Evolutionary conservation across 2,797 vertebrate species (phyloP).

Genomic region (Channallabes apus): DNA sequence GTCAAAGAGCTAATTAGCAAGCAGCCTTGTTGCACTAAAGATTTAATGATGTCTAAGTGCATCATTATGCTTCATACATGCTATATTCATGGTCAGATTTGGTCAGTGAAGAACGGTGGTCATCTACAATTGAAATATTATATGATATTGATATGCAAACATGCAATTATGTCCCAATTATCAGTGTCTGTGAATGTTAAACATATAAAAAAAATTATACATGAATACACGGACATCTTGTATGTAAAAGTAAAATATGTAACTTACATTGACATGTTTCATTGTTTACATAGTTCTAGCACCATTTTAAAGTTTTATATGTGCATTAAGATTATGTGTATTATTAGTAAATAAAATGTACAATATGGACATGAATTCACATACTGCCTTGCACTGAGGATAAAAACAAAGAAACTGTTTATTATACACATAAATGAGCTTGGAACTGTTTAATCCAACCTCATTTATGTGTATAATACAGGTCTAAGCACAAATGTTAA

Average conservation of each 20-base stretch:
- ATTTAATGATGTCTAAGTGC: neutral
- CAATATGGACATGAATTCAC: neutral
- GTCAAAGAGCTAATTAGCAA: conserved; percentile 43
- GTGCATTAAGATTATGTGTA: neutral
- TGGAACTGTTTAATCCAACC: neutral
- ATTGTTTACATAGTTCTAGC: neutral
- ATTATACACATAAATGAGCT: too few species aligned
- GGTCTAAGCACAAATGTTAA: neutral
- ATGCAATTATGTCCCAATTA: neutral
- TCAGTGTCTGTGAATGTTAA: neutral
- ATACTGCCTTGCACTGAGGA: neutral
- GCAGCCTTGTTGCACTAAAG: neutral
- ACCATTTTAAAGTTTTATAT: neutral
- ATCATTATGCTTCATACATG: neutral
- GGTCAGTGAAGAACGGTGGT: neutral
- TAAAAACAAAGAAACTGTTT: neutral
- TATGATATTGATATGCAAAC: neutral
- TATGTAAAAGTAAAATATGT: neutral
- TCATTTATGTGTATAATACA: neutral
- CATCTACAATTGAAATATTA: neutral
- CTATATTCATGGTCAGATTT: neutral
- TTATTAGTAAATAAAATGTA: neutral
- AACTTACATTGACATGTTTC: too few species aligned
- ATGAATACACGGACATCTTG: neutral
- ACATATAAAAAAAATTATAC: neutral